These are phyloP conservation scores for Anoplopoma fimbria DNA, from an alignment of 2,113 vertebrate species.

Conservation along the genomic window DNA sequence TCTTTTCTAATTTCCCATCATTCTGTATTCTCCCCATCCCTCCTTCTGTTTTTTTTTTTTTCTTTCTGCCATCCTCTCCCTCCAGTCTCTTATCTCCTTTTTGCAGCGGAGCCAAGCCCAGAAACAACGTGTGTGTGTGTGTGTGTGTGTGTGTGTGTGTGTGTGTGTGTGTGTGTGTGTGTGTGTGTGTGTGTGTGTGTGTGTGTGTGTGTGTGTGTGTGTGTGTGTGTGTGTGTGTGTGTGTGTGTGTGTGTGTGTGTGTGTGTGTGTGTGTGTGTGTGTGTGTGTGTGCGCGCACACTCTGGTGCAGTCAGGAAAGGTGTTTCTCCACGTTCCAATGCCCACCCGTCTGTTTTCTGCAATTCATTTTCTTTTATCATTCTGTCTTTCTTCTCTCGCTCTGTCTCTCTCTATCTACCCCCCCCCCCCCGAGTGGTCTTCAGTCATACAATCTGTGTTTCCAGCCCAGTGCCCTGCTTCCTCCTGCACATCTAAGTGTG, in stretches of 20 bases:
- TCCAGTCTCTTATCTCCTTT: slow-evolving; percentile 67
- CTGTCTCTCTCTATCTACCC: not conserved
- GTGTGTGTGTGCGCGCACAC: not conserved
- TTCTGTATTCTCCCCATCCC: slow-evolving; percentile 54
- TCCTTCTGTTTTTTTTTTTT: slow-evolving; percentile 15
- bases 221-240: not conserved
- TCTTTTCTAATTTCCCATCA: slow-evolving; percentile 64
- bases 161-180: not conserved
- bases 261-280: not conserved
- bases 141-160: not conserved
- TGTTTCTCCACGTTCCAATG: slow-evolving; percentile 53
- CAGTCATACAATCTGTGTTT: slow-evolving; percentile 63
- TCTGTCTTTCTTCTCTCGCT: not conserved
- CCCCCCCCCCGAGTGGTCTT: slow-evolving; percentile 5
- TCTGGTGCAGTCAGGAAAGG: slow-evolving; percentile 33
- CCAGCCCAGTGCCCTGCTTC: slow-evolving; percentile 50
- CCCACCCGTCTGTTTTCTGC: slow-evolving; percentile 52
- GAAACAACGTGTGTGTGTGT: slow-evolving; percentile 39
- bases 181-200: not conserved
- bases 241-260: not conserved
- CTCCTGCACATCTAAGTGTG: slow-evolving; percentile 17
- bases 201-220: not conserved
- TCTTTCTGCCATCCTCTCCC: slow-evolving; percentile 16
- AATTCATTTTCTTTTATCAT: slow-evolving; percentile 20
- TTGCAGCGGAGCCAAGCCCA: slow-evolving; percentile 56